Conservation (phyloP, 2,113 vertebrate species). For the Coptodon rendalli region DNA sequence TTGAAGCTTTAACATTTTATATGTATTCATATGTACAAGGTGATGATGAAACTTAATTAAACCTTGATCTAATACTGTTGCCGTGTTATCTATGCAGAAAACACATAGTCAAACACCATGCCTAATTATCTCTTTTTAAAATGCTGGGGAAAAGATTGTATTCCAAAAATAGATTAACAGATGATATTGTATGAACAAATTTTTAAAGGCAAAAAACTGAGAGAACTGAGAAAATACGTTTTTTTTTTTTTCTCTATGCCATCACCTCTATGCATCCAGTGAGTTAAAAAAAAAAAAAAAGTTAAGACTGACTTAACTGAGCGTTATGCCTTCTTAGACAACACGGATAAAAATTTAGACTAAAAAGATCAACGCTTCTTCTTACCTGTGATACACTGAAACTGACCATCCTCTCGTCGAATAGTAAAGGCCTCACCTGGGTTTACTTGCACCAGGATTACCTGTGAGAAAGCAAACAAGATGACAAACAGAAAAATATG, state of each 20-base stretch:
- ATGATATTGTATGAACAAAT: background rate
- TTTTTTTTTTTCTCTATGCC: background rate
- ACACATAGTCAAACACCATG: background rate
- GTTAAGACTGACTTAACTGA: background rate
- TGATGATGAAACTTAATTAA: background rate
- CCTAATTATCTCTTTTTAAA: background rate
- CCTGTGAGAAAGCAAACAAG: slow-evolving; percentile 70
- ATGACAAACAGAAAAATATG: background rate
- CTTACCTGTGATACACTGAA: slow-evolving; percentile 98
- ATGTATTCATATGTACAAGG: background rate
- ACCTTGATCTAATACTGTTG: background rate
- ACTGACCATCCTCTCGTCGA: slow-evolving; percentile 98
- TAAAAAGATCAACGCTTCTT: background rate
- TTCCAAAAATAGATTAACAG: background rate
- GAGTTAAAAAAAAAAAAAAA: background rate
- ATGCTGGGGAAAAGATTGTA: background rate
- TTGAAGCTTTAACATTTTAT: background rate
- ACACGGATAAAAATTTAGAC: background rate
- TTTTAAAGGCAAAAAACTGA: background rate
- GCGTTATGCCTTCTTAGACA: background rate
- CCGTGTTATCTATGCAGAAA: background rate
- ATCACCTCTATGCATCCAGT: background rate
- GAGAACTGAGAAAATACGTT: fast-evolving
- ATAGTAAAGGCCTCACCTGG: slow-evolving; percentile 99
- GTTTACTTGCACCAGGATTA: slow-evolving; percentile 99